Percentiles rank a stretch among this genome's conserved stretches.
These are phyloP conservation scores for Holocentrus rufus DNA, from an alignment of 2,797 vertebrate species.

Conservation along the genomic window DNA sequence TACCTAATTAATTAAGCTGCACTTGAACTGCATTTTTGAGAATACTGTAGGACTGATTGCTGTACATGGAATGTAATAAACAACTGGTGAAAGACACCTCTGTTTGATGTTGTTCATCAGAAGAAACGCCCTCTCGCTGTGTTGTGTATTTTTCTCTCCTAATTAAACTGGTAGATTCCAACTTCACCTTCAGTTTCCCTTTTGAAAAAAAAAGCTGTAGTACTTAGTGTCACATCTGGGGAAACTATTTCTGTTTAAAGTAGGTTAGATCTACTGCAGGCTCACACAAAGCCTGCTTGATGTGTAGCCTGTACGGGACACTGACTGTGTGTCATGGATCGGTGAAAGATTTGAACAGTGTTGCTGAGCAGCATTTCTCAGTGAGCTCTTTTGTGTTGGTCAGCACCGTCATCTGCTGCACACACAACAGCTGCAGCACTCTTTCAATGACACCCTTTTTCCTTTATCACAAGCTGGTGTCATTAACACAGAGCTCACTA, in stretches of 20 bases:
- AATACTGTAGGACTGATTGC: slow-evolving; percentile 63
- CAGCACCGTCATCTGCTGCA: slow-evolving; percentile 32
- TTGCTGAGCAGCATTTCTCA: slow-evolving; percentile 21
- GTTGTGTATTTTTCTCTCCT: not conserved
- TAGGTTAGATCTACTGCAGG: not conserved
- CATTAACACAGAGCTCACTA: not conserved
- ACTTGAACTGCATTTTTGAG: slow-evolving; percentile 50
- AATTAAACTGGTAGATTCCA: not conserved
- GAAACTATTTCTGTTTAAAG: not conserved
- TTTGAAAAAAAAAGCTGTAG: not conserved
- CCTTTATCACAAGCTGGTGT: not conserved
- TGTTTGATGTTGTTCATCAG: slow-evolving; percentile 46
- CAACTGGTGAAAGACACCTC: slow-evolving; percentile 62
- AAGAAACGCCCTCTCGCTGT: not conserved
- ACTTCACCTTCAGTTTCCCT: not conserved
- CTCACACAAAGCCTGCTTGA: not conserved
- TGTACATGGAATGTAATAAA: slow-evolving; percentile 78
- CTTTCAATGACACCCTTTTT: slow-evolving; percentile 9
- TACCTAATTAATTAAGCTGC: slow-evolving; percentile 35
- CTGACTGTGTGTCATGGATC: slow-evolving; percentile 14
- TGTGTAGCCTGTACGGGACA: not conserved
- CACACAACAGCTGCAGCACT: slow-evolving; percentile 49
- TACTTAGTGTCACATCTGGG: not conserved
- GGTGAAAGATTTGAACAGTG: not conserved
- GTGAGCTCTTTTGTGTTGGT: not conserved